phyloP scores from a whole-genome alignment of 2,113 vertebrate genomes.

The Macaca fascicularis region DNA sequence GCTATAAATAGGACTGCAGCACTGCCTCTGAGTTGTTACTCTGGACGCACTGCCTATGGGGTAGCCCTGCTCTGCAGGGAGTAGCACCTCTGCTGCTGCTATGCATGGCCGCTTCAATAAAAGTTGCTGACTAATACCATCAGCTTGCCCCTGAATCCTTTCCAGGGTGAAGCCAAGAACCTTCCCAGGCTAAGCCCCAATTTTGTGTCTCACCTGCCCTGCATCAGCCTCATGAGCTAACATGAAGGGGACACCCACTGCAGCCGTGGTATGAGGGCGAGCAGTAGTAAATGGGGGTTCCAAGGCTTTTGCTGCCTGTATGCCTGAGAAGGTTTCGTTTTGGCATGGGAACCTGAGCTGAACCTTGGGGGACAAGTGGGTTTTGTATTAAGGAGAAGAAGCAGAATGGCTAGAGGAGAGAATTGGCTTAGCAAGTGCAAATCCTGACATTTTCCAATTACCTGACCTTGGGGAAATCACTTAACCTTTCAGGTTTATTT shows the following conservation, averaged over 20 bases:
- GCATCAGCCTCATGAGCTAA: not conserved
- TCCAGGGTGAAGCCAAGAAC: no score
- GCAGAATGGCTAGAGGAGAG: not conserved
- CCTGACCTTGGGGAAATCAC: not conserved
- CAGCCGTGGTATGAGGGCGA: not conserved
- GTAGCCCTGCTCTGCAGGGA: no score
- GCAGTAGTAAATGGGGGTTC: not conserved
- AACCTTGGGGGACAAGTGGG: not conserved
- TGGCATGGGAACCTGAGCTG: not conserved
- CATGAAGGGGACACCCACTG: not conserved
- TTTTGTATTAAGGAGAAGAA: not conserved
- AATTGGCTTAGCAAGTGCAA: not conserved
- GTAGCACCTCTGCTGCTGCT: no score
- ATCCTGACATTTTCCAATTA: not conserved
- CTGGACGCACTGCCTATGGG: no score
- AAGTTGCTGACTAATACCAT: no score
- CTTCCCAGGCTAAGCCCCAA: no score
- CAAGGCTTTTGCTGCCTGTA: fast-evolving
- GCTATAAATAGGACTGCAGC: no score
- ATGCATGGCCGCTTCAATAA: no score
- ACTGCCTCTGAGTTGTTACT: no score
- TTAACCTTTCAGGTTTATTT: not conserved
- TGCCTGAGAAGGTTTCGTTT: not conserved
- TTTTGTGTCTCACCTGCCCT: no score
- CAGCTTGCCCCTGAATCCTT: no score